Base-by-base conservation (phyloP, 2,888 invertebrate species). In the Ischnura elegans region DNA sequence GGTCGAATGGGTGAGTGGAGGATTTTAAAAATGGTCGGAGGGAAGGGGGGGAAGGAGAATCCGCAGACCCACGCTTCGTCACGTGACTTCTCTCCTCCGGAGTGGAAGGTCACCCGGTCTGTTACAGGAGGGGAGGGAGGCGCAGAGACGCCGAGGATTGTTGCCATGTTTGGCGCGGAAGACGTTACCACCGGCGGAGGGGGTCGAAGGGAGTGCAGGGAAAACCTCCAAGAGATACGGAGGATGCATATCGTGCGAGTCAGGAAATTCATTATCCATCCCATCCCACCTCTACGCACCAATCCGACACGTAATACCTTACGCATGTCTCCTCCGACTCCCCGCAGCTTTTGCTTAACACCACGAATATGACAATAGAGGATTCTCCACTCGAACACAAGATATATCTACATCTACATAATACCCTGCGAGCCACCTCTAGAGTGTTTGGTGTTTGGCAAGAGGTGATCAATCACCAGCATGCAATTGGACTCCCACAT, bases 81-180 rank as follows among this genome's bases (percentile, higher is more conserved):
- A 90, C 90, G 90, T 90, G 90, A 90, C 90, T 36, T 36, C 29
- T 42, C 36, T 61, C 43, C 61, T n/a, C 61, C 61, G 5, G n/a
- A 29, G 76, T n/a, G 90, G 90, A 90, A 90, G 90, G 90, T 90
- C 90, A 90, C 90, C 90, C 90, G 90, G 90, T 90, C 61, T 66
- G 36, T 10, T 36, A n/a, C 25, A 16, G 76, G 76, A 8, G 61
- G 5, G 0, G 76, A 10, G 8, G 25, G 76, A 16, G 66, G 66
- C 87, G n/a, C 16, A 2, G 25, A 21, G 86, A 13, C 29, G 61
- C 61, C 90, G 51, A 61, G 43, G 76, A 66, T 61, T 90, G 90
- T 90, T 90, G 90, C 90, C 90, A 90, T 90, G 90, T 90, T 90
- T 90, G 90, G 90, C 66, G 61, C 90, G 90, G 90, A 90, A 90